Evolutionary conservation across 2,113 vertebrate genomes (phyloP).

Genomic region (Alosa alosa): DNA sequence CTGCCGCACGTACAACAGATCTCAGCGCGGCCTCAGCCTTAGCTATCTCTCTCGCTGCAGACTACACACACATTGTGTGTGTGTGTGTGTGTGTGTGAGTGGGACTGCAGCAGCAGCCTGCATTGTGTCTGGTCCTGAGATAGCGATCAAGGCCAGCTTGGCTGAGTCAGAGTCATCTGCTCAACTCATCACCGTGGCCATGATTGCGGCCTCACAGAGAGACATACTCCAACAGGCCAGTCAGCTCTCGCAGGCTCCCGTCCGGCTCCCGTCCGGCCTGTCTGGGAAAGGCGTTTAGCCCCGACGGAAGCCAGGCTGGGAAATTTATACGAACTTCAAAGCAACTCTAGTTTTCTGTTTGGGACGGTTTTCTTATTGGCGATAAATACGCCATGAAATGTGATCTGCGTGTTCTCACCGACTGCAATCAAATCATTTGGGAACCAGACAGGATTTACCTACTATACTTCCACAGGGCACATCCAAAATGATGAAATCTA

Average conservation of each 20-base stretch:
- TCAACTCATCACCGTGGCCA: not conserved
- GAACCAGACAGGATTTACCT: not conserved
- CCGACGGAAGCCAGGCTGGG: not conserved
- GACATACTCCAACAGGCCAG: not conserved
- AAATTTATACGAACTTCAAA: not conserved
- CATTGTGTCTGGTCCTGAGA: not conserved
- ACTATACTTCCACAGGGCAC: not conserved
- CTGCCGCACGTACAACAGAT: not conserved
- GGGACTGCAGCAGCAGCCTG: not conserved
- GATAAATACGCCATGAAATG: not conserved
- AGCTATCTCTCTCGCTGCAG: not conserved
- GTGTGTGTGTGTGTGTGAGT: too few species aligned
- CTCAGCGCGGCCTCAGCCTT: too few species aligned
- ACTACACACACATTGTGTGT: too few species aligned
- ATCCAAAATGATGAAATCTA: not conserved
- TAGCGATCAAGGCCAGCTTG: not conserved
- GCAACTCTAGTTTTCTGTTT: not conserved
- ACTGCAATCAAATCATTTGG: not conserved
- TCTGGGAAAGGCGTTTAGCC: conserved; percentile 21
- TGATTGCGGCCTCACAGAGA: not conserved
- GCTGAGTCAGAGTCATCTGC: conserved; percentile 30
- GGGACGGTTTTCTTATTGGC: not conserved
- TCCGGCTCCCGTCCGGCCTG: not conserved
- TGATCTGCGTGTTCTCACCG: not conserved
- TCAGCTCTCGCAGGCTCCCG: not conserved